phyloP scores from a whole-genome alignment of 2,797 vertebrate species.

The Gila robusta region DNA sequence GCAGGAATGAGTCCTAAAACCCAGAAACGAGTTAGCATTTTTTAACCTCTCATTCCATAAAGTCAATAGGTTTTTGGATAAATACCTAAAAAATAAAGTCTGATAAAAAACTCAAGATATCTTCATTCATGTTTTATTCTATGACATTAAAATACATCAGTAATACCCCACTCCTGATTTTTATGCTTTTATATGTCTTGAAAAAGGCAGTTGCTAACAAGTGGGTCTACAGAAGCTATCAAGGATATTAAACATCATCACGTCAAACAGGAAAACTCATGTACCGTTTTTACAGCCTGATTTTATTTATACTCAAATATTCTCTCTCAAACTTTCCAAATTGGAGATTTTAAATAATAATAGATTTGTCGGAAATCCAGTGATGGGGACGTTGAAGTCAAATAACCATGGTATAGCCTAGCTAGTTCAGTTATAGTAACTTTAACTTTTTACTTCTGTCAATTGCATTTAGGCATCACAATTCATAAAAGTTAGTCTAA shows the following conservation, averaged over 20 bases:
- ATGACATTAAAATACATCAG: not conserved
- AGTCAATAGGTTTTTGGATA: not conserved
- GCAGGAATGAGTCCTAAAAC: slow-evolving; percentile 3
- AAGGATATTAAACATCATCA: not conserved
- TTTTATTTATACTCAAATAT: not conserved
- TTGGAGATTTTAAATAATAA: not conserved
- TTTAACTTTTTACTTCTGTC: not conserved
- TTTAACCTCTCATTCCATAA: not conserved
- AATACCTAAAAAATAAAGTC: slow-evolving; percentile 9
- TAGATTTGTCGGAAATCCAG: not conserved
- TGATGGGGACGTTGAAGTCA: not conserved
- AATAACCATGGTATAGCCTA: not conserved
- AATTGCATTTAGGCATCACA: not conserved
- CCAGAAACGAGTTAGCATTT: not conserved
- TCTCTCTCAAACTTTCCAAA: not conserved
- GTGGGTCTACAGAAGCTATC: not conserved
- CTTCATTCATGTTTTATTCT: not conserved
- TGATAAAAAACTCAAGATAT: not conserved
- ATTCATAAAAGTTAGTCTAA: not conserved
- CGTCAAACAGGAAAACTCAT: not conserved
- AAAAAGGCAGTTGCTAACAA: not conserved
- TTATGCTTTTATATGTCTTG: not conserved
- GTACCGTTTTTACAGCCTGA: not conserved
- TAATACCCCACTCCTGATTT: not conserved
- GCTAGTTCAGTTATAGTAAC: not conserved